Evolutionary conservation across 1,140 invertebrate species (phyloP).

Genomic region (Colletes latitarsis): DNA sequence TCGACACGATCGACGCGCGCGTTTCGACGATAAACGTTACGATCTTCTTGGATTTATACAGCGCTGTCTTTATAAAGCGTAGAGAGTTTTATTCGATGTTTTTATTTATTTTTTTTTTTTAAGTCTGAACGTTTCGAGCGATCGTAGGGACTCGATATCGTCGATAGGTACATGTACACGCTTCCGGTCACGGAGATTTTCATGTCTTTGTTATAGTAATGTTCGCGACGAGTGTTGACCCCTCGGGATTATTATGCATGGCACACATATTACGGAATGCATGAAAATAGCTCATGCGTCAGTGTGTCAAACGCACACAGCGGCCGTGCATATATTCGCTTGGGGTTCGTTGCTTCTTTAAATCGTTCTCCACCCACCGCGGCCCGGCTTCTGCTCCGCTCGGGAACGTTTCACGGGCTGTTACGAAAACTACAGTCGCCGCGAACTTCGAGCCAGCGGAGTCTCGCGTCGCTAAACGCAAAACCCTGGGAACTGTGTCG

Average conservation of each 20-base stretch:
- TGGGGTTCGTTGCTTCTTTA: constrained; percentile 48
- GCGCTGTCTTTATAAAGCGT: no score
- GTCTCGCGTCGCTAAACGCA: no score
- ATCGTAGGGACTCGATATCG: not conserved
- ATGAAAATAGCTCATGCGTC: constrained; percentile 68
- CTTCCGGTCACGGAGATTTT: not conserved
- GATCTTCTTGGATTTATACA: not conserved
- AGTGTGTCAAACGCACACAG: constrained; percentile 42
- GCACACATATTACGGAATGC: constrained; percentile 63
- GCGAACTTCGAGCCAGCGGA: not conserved
- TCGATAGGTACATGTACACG: not conserved
- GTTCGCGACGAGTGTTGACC: constrained; percentile 65
- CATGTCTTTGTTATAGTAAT: constrained; percentile 15
- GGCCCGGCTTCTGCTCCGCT: not conserved
- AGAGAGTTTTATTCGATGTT: no score
- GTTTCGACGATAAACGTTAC: not conserved
- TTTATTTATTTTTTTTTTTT: no score
- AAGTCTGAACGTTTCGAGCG: not conserved
- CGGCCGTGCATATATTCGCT: not conserved
- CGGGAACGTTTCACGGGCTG: not conserved
- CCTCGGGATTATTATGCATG: constrained; percentile 43
- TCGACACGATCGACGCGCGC: not conserved
- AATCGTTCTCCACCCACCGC: constrained; percentile 27
- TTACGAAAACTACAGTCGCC: not conserved
- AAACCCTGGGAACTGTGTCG: not conserved